Evolutionary conservation across 2,797 vertebrate species (phyloP).

Genomic region (Molossus molossus): DNA sequence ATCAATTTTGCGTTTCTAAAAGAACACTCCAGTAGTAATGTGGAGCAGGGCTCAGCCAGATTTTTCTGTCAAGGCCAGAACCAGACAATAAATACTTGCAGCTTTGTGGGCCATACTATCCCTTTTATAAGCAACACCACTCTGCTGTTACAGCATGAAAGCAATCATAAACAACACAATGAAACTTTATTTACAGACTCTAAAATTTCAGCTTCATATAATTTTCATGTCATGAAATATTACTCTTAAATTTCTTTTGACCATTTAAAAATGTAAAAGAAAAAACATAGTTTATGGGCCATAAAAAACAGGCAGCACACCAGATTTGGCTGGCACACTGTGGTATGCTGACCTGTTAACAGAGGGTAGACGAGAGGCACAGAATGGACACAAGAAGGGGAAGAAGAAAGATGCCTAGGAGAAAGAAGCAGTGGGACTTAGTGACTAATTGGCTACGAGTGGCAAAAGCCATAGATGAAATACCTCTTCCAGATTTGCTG

Average conservation of each 20-base stretch:
- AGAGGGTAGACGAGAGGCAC: neutral
- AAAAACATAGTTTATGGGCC: slow-evolving; percentile 24
- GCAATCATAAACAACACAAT: slow-evolving; percentile 29
- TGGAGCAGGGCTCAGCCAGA: neutral
- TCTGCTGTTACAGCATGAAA: slow-evolving; percentile 1
- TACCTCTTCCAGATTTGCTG: neutral
- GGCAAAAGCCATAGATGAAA: neutral
- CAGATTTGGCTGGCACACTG: neutral
- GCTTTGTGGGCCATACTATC: neutral
- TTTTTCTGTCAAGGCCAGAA: slow-evolving; percentile 43
- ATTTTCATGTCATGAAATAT: slow-evolving; percentile 52
- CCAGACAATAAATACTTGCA: neutral
- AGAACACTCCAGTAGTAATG: neutral
- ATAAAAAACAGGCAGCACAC: neutral
- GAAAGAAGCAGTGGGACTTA: neutral
- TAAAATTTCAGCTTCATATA: slow-evolving; percentile 46
- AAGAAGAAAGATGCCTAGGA: neutral
- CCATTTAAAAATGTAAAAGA: slow-evolving; percentile 45
- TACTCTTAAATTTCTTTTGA: slow-evolving; percentile 48
- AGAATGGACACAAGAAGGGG: neutral
- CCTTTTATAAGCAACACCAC: neutral
- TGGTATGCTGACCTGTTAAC: neutral
- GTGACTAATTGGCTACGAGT: neutral
- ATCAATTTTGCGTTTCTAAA: slow-evolving; percentile 51
- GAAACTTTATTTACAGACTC: slow-evolving; percentile 14